Evolutionary conservation across 2,888 invertebrate species (phyloP).

Genomic region (Dasypolia templi): DNA sequence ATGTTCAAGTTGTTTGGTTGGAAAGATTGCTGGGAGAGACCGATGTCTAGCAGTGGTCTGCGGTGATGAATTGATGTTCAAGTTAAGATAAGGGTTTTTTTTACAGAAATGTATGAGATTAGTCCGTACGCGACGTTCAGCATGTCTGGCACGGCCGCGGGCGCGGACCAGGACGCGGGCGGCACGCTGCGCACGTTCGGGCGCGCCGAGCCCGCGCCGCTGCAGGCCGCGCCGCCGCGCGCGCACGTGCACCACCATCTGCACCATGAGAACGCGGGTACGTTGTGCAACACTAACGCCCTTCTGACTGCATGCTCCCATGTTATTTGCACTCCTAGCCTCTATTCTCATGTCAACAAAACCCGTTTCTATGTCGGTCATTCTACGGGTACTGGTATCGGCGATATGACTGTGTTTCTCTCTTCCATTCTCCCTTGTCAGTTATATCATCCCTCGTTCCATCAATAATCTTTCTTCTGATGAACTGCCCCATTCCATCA

Average conservation of each 20-base stretch:
- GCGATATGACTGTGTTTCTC: background rate
- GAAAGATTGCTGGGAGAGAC: background rate
- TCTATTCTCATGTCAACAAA: no score
- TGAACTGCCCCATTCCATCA: background rate
- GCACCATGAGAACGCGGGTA: conserved; percentile 74
- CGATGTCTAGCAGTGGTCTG: no score
- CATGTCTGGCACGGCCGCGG: no score
- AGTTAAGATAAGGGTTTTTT: background rate
- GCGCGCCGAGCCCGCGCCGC: conserved; percentile 90
- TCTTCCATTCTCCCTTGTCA: background rate
- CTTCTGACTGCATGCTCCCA: background rate
- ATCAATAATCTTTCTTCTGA: background rate
- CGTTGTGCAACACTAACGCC: no score
- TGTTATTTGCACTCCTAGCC: no score
- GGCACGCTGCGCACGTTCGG: conserved; percentile 94
- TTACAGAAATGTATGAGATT: conserved; percentile 95
- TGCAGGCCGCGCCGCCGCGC: conserved; percentile 87
- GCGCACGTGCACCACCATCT: conserved; percentile 60
- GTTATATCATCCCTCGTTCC: background rate
- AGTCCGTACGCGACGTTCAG: conserved; percentile 95
- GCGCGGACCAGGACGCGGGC: no score
- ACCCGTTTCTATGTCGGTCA: no score
- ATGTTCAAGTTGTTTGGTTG: background rate
- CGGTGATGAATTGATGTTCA: background rate
- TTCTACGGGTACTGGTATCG: no score